Evolutionary conservation across 2,113 vertebrate species (phyloP), one percentile per base, ranked within the genome.

Genomic region (Ctenodactylus gundi): DNA sequence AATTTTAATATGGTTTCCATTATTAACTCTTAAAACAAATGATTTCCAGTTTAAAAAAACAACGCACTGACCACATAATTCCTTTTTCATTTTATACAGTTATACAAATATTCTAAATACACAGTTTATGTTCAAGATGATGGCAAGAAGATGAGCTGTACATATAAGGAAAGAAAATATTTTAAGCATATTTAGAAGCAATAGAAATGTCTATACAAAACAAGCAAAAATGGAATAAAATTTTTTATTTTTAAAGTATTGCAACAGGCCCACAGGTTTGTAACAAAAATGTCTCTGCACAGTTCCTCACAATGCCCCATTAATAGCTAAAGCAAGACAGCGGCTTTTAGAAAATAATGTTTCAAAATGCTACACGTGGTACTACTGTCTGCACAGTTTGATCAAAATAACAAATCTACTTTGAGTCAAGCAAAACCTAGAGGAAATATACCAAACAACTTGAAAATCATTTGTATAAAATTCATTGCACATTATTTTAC

Each of bases 191-290:
- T 98, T 98, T 98, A 99, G 98, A 98, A 98, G 98, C 98, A 98
- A 98, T 98, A 98, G 98, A 99, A 99, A 99, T 97, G 97, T 98
- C 98, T 99, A 98, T 99, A 99, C 98, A 99, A 99, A 99, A 98
- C 98, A 98, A 99, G 98, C 98, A 98, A 98, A 98, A 98, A 99
- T 98, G 98, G 98, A 99, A 98, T 98, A 98, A 99, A 99, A 98
- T 98, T 98, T 98, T 97, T 99, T 98, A 98, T 98, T 98, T 99
- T 99, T 98, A 99, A 99, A 99, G 98, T 99, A 99, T 99, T 99
- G 99, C 99, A 99, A 99, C 99, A 99, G 99, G 99, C 99, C 99
- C 99, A 99, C 98, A 99, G 98, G 98, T 98, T 98, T 98, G 98
- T 98, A 98, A 98, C 98, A 98, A 98, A 98, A 98, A 98, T 98